Percentiles rank a stretch among this genome's conserved stretches.
Evolutionary conservation across 2,797 vertebrate species (phyloP).

Genomic region (Bradypodion ventrale): DNA sequence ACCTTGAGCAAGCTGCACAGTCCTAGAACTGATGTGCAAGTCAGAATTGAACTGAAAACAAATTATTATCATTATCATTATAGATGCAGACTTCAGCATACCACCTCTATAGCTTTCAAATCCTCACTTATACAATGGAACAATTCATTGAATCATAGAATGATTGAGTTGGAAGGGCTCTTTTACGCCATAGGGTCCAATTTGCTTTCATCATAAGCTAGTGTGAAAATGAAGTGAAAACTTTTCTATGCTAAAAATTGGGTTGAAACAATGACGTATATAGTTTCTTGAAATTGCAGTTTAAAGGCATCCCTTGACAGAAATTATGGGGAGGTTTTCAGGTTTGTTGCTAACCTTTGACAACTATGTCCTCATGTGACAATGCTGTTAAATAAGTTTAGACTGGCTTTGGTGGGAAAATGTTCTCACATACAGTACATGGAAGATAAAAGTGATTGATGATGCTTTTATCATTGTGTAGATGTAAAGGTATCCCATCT

Average conservation of each 20-base stretch:
- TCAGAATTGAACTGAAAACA: no score
- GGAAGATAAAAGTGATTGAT: not conserved
- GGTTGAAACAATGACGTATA: not conserved
- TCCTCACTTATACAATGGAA: not conserved
- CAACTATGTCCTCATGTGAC: conserved; percentile 2
- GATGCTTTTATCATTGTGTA: not conserved
- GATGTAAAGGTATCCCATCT: not conserved
- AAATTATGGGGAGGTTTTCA: not conserved
- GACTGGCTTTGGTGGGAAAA: not conserved
- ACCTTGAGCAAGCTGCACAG: no score
- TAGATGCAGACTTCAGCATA: not conserved
- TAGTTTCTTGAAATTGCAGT: not conserved
- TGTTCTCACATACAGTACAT: not conserved
- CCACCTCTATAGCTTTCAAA: not conserved
- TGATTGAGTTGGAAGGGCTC: no score
- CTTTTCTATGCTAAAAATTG: not conserved
- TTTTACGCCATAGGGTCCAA: no score
- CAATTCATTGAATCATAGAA: no score
- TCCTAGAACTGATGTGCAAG: no score
- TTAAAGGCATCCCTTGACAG: not conserved
- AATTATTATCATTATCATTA: no score
- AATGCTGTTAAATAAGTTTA: not conserved
- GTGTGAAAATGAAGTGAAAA: not conserved
- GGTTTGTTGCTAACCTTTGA: not conserved
- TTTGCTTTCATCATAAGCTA: not conserved